Conservation (phyloP, 1,140 invertebrate genomes). For the Chlorops oryzae region DNA sequence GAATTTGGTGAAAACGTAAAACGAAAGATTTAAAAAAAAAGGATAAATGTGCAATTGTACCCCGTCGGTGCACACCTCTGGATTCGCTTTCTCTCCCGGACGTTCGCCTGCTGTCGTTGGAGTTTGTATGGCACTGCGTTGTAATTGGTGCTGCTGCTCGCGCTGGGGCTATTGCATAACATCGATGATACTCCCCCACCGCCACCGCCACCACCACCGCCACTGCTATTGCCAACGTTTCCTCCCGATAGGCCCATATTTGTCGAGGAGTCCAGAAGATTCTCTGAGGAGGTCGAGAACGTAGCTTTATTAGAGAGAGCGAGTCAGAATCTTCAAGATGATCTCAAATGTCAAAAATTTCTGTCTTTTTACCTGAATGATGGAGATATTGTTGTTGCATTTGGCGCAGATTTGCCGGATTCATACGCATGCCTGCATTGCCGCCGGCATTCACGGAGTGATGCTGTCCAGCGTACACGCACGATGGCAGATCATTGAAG, state of each 20-base stretch:
- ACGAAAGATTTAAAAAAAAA: not conserved
- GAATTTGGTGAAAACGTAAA: not conserved
- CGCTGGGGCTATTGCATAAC: conserved; percentile 41
- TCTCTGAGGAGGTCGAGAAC: conserved; percentile 27
- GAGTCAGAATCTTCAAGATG: too few relatives aligned
- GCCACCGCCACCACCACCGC: not conserved
- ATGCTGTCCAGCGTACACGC: conserved; percentile 43
- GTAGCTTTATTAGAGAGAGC: too few relatives aligned
- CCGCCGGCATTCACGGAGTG: conserved; percentile 14
- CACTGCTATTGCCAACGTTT: conserved; percentile 22
- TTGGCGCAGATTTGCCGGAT: conserved; percentile 37
- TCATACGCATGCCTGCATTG: conserved; percentile 23
- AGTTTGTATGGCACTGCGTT: conserved; percentile 73
- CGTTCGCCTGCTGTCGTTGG: conserved; percentile 84
- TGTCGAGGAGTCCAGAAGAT: conserved; percentile 37
- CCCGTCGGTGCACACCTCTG: conserved; percentile 82
- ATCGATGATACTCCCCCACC: conserved; percentile 25
- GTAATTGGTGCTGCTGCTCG: conserved; percentile 26
- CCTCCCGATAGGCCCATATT: conserved; percentile 21
- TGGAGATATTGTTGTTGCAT: conserved; percentile 46
- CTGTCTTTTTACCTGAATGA: conserved; percentile 19
- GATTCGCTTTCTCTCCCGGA: conserved; percentile 92
- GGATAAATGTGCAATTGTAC: conserved; percentile 49
- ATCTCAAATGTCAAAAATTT: too few relatives aligned
- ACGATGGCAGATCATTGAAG: conserved; percentile 45